Base-by-base conservation (phyloP, 1,140 invertebrate species). In the Delia radicum region DNA sequence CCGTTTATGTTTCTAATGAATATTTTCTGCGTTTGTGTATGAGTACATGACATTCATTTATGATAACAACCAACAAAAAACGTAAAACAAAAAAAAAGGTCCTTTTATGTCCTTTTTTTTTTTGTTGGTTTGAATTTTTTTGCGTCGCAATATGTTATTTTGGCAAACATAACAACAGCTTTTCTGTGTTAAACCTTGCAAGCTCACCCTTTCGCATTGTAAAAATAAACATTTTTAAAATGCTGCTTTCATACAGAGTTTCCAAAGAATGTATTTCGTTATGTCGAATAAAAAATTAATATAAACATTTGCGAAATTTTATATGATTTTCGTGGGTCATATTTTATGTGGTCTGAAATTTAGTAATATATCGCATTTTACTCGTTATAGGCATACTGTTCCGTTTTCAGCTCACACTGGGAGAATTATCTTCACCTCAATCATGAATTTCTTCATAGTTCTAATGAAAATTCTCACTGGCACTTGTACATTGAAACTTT, bases 101-200 rank as follows among this genome's bases (percentile, higher is more conserved):
- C 37, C 37, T 42, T 42, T 15, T 15, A 42, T 42, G 37, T 13
- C n/a, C 37, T 10, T 42, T 42, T 42, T 42, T 42, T 1, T 42
- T 42, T 42, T 42, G 37, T 13, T 42, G 37, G 12, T 15, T 10
- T 42, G 12, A 10, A 13, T 42, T 13, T 21, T 55, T 55, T 24
- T 55, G 48, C 48, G 48, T 24, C 48, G 48, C 18, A 55, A 21
- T 55, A 55, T 55, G 7, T 55, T 55, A 55, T 55, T 55, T 55
- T 55, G 48, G 48, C 48, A 55, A 55, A 55, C n/a, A n/a, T n/a
- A n/a, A n/a, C n/a, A n/a, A n/a, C n/a, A 55, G 48, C 48, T 55
- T 55, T 55, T 21, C 18, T 8, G 18, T 55, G 48, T 55, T 55
- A 55, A 55, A 55, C 48, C 48, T 21, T 18, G n/a, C 24, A 55